Evolutionary conservation across 2,797 vertebrate species (phyloP), one percentile per base, ranked within the genome.

Genomic region (Apogon talboti): DNA sequence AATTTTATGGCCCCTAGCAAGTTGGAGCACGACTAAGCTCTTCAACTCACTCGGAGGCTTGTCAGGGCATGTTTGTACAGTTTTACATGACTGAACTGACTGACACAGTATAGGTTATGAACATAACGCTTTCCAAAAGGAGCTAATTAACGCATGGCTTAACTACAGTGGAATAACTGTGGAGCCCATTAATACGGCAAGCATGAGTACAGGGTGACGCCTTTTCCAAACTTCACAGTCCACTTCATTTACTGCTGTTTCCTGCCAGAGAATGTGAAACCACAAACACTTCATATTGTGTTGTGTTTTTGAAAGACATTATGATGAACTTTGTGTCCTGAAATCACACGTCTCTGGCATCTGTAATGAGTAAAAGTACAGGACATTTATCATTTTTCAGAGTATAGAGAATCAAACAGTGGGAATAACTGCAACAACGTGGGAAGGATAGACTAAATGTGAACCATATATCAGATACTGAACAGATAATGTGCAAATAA

Each of bases 21-120:
- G 57, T 62, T 52, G 77, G 55, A 57, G 60, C 59, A 40, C 61
- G 63, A 58, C 67, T 58, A 3, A 50, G 70, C 61, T 79, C 38
- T 40, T 0, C 11, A 42, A 45, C 65, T 71, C 70, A 59, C 58
- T 13, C 60, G 10, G 58, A 28, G 37, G 41, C 69, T 66, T 65
- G 69, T 71, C 21, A 42, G 83, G 65, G 59, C 83, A 67, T 87
- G 81, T 85, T 87, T 83, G 71, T 56, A 50, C 75, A 73, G 78
- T 60, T 74, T 78, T 78, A 85, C 79, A 80, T 64, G 74, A 80
- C 54, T 82, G 79, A 88, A 85, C 59, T 69, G 66, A 84, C 67
- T 67, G 69, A 71, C 76, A 77, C 53, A 21, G 58, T 59, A 50
- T 40, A 85, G 71, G 62, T 81, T 68, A 77, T 70, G 59, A 72